Evolutionary conservation across 2,113 vertebrate genomes (phyloP).

Genomic region (Nerophis ophidion): DNA sequence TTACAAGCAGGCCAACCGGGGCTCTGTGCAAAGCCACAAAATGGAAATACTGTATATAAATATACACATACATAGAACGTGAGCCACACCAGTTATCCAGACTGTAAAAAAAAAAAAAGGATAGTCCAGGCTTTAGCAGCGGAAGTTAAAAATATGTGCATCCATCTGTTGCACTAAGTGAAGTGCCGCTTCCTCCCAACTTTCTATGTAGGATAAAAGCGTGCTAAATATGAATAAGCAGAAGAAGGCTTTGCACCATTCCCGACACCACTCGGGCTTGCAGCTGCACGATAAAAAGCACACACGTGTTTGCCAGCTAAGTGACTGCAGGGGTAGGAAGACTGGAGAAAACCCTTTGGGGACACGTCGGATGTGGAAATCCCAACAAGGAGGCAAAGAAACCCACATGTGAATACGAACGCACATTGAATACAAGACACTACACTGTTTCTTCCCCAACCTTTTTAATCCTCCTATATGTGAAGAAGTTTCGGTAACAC

Average conservation of each 20-base stretch:
- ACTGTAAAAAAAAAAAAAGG: constrained; percentile 33
- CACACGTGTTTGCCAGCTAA: constrained; percentile 25
- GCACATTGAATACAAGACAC: constrained; percentile 2
- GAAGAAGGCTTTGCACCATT: not conserved
- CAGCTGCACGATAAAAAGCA: constrained; percentile 17
- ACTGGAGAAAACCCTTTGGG: constrained; percentile 34
- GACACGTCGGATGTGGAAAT: constrained; percentile 41
- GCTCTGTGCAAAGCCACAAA: constrained; percentile 43
- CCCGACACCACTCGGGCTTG: not conserved
- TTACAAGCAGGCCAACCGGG: constrained; percentile 56
- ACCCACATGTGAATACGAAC: constrained; percentile 27
- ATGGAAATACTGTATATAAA: constrained; percentile 26
- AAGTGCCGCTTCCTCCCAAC: not conserved
- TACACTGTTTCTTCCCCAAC: constrained; percentile 11
- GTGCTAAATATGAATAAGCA: not conserved
- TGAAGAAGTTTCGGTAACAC: too few relatives aligned
- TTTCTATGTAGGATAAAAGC: not conserved
- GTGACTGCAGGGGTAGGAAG: constrained; percentile 19
- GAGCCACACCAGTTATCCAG: constrained; percentile 17
- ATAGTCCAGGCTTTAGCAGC: constrained; percentile 15
- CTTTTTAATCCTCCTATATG: constrained; percentile 28
- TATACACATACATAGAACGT: constrained; percentile 7
- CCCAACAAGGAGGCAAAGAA: constrained; percentile 40
- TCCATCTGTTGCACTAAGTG: not conserved
- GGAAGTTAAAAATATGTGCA: constrained; percentile 31